These are phyloP conservation scores for Syndactyla subalaris DNA, from an alignment of 2,797 vertebrate genomes.

Conservation along the genomic window DNA sequence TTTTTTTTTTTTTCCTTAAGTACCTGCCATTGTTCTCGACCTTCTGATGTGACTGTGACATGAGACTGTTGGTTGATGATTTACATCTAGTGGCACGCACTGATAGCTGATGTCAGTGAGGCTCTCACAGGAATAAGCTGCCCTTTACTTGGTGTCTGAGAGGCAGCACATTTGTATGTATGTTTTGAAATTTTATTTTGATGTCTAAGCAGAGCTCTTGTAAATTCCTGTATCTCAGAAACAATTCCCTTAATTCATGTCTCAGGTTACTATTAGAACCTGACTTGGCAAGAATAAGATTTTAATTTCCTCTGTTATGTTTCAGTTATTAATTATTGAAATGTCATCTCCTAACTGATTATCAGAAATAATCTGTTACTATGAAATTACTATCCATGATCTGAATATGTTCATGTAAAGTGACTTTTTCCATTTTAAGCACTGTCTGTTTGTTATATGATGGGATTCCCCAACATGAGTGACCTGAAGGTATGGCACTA, in stretches of 20 bases:
- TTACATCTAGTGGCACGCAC: background rate
- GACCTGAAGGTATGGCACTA: background rate
- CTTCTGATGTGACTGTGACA: background rate
- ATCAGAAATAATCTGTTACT: background rate
- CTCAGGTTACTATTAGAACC: background rate
- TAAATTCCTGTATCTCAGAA: background rate
- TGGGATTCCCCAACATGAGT: background rate
- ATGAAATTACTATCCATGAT: background rate
- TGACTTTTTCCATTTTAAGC: background rate
- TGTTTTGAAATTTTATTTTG: background rate
- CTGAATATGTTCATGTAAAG: background rate
- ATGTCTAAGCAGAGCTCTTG: background rate
- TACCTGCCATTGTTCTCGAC: background rate
- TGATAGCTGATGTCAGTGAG: background rate
- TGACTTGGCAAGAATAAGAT: background rate
- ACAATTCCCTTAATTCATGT: background rate
- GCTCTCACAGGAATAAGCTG: background rate
- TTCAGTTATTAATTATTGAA: background rate
- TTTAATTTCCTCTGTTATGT: background rate
- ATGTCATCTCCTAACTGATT: background rate
- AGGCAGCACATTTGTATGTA: background rate
- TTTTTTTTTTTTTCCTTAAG: background rate
- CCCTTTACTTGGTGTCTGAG: background rate
- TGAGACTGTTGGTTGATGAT: background rate
- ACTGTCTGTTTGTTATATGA: background rate